Base-by-base conservation (phyloP, 1,140 invertebrate species). In the Chymomyza costata region DNA sequence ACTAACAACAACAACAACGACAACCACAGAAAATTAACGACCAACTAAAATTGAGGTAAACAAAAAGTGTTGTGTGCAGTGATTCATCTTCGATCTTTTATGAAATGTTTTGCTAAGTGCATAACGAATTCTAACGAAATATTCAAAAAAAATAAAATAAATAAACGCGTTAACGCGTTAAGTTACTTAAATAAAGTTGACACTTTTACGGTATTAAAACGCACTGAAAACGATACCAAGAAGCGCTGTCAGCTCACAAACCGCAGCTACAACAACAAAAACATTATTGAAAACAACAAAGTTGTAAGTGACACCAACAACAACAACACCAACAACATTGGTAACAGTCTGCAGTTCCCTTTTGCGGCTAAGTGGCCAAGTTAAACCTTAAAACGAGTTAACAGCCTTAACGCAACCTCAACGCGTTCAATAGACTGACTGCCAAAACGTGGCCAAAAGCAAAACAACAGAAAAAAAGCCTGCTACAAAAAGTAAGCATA, bases 21-120 rank as follows among this genome's bases (percentile, higher is more conserved):
- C 55, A 61, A 70, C 71, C 66, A 78, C 66, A 57, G 35, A n/a
- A 56, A 71, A 80, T 76, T 71, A 80, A 80, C 71, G 38, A 60
- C 66, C 58, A 78, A 70, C 78, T 80, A 76, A 55, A 53, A 49
- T 53, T 44, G 31, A n/a, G 50, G 44, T 45, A 46, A 62, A 46
- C 45, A 61, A 47, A 41, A 55, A 60, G 56, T 56, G n/a, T n/a
- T n/a, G n/a, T n/a, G 70, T 74, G 71, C 67, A 66, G 73, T 76
- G 70, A 78, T 66, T 53, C 61, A 38, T 44, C 30, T 32, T 41
- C 71, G 55, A 51, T 62, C 50, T 47, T 76, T 58, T 62, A 32
- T 54, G 44, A 57, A 45, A 38, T 54, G 47, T 43, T 43, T n/a
- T 48, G 48, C 39, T 57, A 13, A 30, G 11, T 14, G 19, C 45